Evolutionary conservation across 2,797 vertebrate species (phyloP), one percentile per base, ranked within the genome.

Genomic region (Melanotaenia trifasciata): DNA sequence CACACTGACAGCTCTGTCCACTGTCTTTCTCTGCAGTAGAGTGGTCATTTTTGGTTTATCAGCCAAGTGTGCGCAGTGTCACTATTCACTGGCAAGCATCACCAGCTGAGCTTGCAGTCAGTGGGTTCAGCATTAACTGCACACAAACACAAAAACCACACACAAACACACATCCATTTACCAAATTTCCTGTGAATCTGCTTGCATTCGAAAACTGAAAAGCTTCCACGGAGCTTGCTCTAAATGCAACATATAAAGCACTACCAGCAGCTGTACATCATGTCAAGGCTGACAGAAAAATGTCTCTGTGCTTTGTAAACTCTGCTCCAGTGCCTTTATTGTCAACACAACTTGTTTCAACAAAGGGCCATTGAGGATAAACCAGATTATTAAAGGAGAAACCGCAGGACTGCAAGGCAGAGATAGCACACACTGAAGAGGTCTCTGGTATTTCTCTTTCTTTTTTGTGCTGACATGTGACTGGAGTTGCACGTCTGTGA

Each of bases 1-100:
- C 90, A 91, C 89, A 70, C 79, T 89, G 91, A 94, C 89, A 88
- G 88, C 77, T 85, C 79, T 81, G 88, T 83, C 84, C 87, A 80
- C 57, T 73, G 81, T 71, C 83, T 77, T 67, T 84, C 59, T 89
- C 80, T 75, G 78, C 76, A 69, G 84, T 89, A 85, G 88, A 92
- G 85, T 89, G 90, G 88, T 92, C 91, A 87, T 80, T 86, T 30
- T 76, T 78, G 74, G 81, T 77, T 83, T 70, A 84, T 86, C 81
- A 89, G 81, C 75, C 77, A 77, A 18, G 70, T 26, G 66, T 68
- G 71, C 66, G 61, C 50, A 3, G 22, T 40, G 73, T 63, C 38
- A 5, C 62, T 50, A 10, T 30, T 36, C 57, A 62, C 76, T 3
- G 76, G 73, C 62, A 56, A 78, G 80, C 72, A 90, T 81, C 71